Conservation (phyloP, 2,888 invertebrate genomes). For the Drosophila buzzatii region DNA sequence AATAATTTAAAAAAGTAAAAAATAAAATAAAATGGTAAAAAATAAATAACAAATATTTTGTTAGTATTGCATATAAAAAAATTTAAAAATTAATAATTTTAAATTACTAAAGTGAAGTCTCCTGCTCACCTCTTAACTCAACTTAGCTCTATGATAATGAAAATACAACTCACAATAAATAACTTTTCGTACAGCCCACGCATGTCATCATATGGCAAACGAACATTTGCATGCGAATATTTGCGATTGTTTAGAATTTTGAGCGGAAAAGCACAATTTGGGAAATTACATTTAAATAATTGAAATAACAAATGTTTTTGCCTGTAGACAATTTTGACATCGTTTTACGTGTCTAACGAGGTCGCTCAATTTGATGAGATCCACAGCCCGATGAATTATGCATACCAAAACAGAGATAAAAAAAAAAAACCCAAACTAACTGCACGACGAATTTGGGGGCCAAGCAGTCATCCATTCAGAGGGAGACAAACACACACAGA, state of each 20-base stretch:
- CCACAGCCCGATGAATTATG: conserved; percentile 67
- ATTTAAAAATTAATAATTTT: too few relatives aligned
- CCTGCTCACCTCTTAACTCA: too few relatives aligned
- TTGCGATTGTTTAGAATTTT: conserved; percentile 31
- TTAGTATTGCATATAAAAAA: too few relatives aligned
- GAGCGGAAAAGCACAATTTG: conserved; percentile 62
- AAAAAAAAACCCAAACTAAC: conserved; percentile 38
- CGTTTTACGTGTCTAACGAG: conserved; percentile 58
- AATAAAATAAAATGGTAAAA: too few relatives aligned
- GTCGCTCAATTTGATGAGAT: conserved; percentile 77
- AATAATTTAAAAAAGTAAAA: too few relatives aligned
- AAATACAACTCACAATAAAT: background rate
- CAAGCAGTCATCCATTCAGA: conserved; percentile 23
- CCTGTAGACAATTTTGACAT: conserved; percentile 70
- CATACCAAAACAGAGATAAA: conserved; percentile 42
- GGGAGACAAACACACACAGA: conserved; percentile 25
- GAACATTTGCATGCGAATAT: conserved; percentile 15
- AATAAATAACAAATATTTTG: too few relatives aligned
- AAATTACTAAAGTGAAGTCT: too few relatives aligned
- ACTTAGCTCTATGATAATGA: too few relatives aligned
- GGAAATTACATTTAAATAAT: conserved; percentile 77
- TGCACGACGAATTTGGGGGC: background rate
- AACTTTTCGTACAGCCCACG: conserved; percentile 11
- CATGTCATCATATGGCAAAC: background rate
- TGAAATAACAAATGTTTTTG: conserved; percentile 73